Percentiles rank a stretch among this genome's conserved stretches.
Evolutionary conservation across 2,113 vertebrate genomes (phyloP).

Genomic region (Cryptoleucopteryx plumbea): DNA sequence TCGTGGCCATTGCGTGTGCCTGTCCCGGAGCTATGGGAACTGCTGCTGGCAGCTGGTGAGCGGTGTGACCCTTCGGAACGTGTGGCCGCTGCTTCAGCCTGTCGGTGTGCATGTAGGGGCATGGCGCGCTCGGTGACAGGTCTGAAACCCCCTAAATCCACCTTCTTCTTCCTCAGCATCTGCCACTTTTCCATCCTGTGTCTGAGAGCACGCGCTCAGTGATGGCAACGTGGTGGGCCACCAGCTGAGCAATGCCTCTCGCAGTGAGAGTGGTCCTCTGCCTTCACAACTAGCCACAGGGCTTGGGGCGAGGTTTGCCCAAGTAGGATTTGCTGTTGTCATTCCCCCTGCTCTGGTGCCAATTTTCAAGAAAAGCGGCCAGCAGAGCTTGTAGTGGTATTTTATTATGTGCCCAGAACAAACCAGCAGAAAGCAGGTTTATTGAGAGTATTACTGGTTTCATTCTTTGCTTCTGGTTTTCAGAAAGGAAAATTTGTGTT

Average conservation of each 20-base stretch:
- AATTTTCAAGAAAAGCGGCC: not conserved
- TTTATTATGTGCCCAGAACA: not conserved
- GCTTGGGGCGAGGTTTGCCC: not conserved
- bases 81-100: not conserved
- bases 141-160: not conserved
- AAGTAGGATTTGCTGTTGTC: not conserved
- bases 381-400: not conserved
- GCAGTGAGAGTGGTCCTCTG: not conserved
- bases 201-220: rapidly evolving
- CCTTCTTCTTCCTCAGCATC: not conserved
- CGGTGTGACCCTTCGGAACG: rapidly evolving
- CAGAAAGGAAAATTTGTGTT: not conserved
- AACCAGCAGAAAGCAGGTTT: not conserved
- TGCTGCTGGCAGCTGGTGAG: not conserved
- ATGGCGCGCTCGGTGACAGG: not conserved
- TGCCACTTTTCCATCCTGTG: not conserved
- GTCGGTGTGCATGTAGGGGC: rapidly evolving
- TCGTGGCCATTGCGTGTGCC: not conserved
- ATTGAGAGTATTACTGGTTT: not conserved
- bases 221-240: not conserved
- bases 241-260: not conserved
- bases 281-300: not conserved
- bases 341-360: not conserved
- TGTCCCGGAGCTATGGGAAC: not conserved
- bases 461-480: not conserved